Percentiles rank a stretch among this genome's conserved stretches.
Conservation (phyloP, 2,113 vertebrate species). For the Indicator indicator region DNA sequence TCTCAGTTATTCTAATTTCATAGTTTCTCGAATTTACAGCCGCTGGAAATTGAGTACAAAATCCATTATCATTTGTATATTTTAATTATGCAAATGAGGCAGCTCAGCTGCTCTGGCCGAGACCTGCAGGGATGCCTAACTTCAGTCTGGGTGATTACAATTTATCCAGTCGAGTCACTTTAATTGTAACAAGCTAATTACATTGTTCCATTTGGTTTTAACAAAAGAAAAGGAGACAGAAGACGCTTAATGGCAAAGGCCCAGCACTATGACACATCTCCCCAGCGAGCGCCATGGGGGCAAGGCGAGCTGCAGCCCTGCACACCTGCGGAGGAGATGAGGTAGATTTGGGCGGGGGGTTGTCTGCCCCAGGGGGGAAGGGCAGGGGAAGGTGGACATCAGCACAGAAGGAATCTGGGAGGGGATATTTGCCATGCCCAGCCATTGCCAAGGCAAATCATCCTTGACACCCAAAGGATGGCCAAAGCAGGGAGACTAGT, state of each 20-base stretch:
- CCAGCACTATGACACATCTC: not conserved
- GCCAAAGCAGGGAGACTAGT: too few species aligned
- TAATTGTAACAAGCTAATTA: conserved; percentile 99
- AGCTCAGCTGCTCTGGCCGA: conserved; percentile 96
- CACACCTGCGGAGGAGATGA: not conserved
- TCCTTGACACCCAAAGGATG: not conserved
- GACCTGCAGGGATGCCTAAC: conserved; percentile 99
- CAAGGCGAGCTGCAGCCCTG: not conserved
- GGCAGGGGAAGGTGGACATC: rapidly evolving
- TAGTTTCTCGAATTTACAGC: conserved; percentile 98
- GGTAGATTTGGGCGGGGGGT: not conserved
- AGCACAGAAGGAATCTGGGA: rapidly evolving
- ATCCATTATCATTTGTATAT: conserved; percentile 99
- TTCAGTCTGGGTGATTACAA: conserved; percentile 99
- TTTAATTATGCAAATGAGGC: conserved; percentile 99
- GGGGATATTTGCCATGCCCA: rapidly evolving
- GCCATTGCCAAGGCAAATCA: rapidly evolving
- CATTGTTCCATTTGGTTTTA: conserved; percentile 99
- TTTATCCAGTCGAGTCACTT: conserved; percentile 99
- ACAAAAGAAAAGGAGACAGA: conserved; percentile 93
- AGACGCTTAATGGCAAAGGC: conserved; percentile 80
- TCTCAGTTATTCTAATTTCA: conserved; percentile 99
- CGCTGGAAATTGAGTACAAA: conserved; percentile 99
- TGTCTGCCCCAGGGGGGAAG: not conserved
- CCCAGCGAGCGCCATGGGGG: not conserved